Evolutionary conservation across 2,113 vertebrate genomes (phyloP).

Genomic region (Mesocricetus auratus): DNA sequence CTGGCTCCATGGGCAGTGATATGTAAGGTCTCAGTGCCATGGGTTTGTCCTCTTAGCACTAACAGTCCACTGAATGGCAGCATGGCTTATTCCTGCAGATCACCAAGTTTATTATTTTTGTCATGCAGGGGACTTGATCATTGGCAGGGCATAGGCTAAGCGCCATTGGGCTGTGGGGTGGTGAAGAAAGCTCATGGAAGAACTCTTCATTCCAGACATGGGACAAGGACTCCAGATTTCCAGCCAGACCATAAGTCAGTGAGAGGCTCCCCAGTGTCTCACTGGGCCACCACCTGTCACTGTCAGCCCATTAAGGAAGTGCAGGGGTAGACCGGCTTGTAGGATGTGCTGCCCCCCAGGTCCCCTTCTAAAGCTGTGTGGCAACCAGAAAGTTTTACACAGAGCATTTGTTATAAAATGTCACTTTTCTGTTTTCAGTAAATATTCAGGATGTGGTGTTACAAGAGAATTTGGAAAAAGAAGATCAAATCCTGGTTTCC

Average conservation of each 20-base stretch:
- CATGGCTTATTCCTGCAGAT: neutral
- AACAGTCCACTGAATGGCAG: neutral
- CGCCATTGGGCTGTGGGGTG: neutral
- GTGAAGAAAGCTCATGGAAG: neutral
- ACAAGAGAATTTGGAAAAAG: conserved; percentile 96
- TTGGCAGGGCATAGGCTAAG: neutral
- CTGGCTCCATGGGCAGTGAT: neutral
- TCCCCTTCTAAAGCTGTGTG: neutral
- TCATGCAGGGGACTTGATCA: neutral
- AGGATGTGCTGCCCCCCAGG: neutral
- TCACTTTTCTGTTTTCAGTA: conserved; percentile 86
- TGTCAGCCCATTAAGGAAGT: rapidly evolving
- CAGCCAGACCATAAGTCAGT: rapidly evolving
- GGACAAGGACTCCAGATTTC: neutral
- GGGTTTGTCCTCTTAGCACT: neutral
- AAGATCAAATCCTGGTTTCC: conserved; percentile 97
- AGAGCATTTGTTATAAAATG: conserved; percentile 32
- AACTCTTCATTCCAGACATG: neutral
- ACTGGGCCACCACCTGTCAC: neutral
- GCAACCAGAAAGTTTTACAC: neutral
- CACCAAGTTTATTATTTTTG: neutral
- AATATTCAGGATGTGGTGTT: conserved; percentile 99
- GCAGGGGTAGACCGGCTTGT: neutral
- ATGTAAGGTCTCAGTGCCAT: neutral
- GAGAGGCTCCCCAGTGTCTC: neutral